phyloP scores from a whole-genome alignment of 2,797 vertebrate genomes.

The Gallinago nigripennis region DNA sequence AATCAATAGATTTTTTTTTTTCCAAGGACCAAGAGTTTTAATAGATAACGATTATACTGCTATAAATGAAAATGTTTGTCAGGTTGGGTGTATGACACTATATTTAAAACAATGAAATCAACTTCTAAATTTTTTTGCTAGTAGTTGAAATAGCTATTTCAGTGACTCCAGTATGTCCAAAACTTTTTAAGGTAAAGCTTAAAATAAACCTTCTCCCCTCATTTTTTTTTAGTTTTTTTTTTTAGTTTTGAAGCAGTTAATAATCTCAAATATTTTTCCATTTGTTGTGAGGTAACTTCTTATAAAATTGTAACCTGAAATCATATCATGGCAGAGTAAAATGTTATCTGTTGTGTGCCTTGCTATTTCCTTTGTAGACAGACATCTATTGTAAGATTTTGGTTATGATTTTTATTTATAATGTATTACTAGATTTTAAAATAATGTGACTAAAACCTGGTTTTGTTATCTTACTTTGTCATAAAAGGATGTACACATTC shows the following conservation, averaged over 20 bases:
- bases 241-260: background rate
- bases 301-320: background rate
- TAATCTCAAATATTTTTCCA: background rate
- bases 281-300: background rate
- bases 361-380: background rate
- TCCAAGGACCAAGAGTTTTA: background rate
- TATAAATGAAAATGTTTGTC: background rate
- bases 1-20: background rate
- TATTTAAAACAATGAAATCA: background rate
- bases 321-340: background rate
- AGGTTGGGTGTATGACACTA: background rate
- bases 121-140: background rate
- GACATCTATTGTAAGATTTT: background rate
- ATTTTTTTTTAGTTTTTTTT: background rate
- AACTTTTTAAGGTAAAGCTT: background rate
- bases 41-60: background rate
- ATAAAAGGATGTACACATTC: background rate
- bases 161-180: background rate
- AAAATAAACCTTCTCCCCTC: background rate
- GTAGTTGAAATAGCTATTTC: background rate
- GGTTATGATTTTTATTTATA: background rate
- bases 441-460: background rate
- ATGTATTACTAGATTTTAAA: background rate
- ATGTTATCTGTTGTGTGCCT: background rate
- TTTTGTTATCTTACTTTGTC: background rate